Base-by-base conservation (phyloP, 2,888 invertebrate species). In the Erpobdella octoculata region DNA sequence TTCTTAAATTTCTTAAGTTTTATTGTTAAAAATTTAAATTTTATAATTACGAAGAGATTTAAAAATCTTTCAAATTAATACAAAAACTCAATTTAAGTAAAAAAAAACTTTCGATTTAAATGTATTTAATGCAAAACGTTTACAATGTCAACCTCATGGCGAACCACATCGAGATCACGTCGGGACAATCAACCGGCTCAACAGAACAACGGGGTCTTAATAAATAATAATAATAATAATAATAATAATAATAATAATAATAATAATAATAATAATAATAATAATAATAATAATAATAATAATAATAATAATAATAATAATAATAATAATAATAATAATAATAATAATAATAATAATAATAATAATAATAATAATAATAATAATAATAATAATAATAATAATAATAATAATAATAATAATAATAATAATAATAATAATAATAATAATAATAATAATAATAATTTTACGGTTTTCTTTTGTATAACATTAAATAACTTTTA, bases 311-410 rank as follows among this genome's bases (percentile, higher is more conserved):
- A 41, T 41, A 9, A 18, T 41, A 9, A 41, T 41, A 9, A n/a
- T 41, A 41, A 12, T 12, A 41, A 41, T 18, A 12, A 41, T 41
- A 41, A 41, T 41, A 12, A 41, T 18, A 12, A 12, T 9, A 12
- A 18, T 41, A 41, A 41, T 41, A 12, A 41, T 12, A 9, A 41
- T 41, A 12, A 18, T 41, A 41, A 41, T 12, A 12, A 18, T 48
- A 48, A 48, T 48, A 48, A 48, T 48, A 48, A 48, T 48, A 48
- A 48, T 48, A 48, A 48, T 48, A 48, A 48, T 6, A 6, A 48
- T 48, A 6, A 48, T 48, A 48, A 48, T 48, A 48, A 48, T 48
- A 48, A 48, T 6, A 6, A 48, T 48, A 48, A 41, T 41, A 12
- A 41, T 12, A 9, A 41, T 41, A 12, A 18, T 41, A 41, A 41